phyloP scores from a whole-genome alignment of 2,113 vertebrate species.

The Ageneiosus marmoratus region DNA sequence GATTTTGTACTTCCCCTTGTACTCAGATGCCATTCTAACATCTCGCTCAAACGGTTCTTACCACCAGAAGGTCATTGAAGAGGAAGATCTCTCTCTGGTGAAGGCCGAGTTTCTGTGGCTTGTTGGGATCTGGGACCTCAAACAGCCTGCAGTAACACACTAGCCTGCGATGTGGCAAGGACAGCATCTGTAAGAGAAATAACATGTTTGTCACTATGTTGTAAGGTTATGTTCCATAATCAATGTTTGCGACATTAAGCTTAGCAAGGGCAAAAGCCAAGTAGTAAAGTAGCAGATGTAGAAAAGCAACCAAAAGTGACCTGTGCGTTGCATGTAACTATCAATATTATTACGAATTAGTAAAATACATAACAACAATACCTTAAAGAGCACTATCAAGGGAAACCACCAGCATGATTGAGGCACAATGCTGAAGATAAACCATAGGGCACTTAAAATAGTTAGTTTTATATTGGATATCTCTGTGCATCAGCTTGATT shows the following conservation, averaged over 20 bases:
- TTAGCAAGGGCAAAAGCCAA: background rate
- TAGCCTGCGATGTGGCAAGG: slow-evolving; percentile 90
- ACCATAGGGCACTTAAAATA: background rate
- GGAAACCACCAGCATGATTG: background rate
- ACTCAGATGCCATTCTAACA: background rate
- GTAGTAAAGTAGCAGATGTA: background rate
- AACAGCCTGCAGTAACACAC: slow-evolving; percentile 98
- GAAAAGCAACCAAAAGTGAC: background rate
- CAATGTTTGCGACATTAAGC: background rate
- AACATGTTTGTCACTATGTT: background rate
- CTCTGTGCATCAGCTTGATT: background rate
- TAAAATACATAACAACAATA: background rate
- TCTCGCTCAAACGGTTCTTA: slow-evolving; percentile 58
- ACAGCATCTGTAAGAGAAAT: slow-evolving; percentile 81
- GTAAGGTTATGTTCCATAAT: background rate
- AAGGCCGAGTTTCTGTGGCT: slow-evolving; percentile 93
- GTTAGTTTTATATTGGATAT: background rate
- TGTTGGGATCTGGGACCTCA: slow-evolving; percentile 95
- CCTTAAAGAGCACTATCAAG: background rate
- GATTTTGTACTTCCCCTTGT: background rate
- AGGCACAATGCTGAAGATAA: background rate
- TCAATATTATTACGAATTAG: background rate
- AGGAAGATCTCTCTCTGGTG: slow-evolving; percentile 98
- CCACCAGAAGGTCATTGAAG: slow-evolving; percentile 97
- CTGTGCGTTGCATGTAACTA: background rate